phyloP scores from a whole-genome alignment of 2,888 invertebrate genomes.

The Nemoura dubitans region DNA sequence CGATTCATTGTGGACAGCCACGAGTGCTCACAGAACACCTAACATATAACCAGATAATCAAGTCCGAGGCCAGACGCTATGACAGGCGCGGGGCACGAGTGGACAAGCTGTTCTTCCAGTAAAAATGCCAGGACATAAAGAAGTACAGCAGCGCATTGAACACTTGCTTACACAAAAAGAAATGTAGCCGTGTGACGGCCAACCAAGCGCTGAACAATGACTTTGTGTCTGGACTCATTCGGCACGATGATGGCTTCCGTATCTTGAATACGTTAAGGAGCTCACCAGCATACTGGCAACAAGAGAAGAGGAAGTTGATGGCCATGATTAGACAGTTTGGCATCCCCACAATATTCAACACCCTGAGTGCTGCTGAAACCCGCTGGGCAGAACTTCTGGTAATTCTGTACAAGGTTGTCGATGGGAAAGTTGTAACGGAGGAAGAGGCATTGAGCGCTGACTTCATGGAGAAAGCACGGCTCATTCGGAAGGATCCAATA shows the following conservation, averaged over 20 bases:
- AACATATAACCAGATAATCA: neutral
- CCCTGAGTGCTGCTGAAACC: conserved; percentile 46
- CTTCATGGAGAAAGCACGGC: conserved; percentile 10
- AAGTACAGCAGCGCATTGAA: neutral
- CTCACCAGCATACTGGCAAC: conserved; percentile 45
- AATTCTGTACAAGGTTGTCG: conserved; percentile 44
- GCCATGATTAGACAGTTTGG: conserved; percentile 50
- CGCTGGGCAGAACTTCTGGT: conserved; percentile 49
- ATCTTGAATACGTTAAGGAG: conserved; percentile 50
- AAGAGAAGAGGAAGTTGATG: conserved; percentile 43
- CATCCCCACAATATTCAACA: conserved; percentile 40
- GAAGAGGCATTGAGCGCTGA: conserved; percentile 15
- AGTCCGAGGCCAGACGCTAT: conserved; percentile 22
- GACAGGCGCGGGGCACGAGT: conserved; percentile 3
- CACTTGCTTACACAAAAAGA: conserved; percentile 18
- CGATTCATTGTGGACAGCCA: conserved; percentile 25
- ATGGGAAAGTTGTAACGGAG: conserved; percentile 2
- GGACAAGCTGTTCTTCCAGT: neutral
- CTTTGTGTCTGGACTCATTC: neutral
- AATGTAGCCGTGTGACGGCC: neutral
- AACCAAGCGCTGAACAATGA: no score
- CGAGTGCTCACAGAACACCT: neutral
- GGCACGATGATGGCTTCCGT: conserved; percentile 49
- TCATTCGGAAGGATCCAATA: conserved; percentile 18
- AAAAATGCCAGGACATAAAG: no score